Base-by-base conservation (phyloP, 2,888 invertebrate species). In the Rosalia funebris region DNA sequence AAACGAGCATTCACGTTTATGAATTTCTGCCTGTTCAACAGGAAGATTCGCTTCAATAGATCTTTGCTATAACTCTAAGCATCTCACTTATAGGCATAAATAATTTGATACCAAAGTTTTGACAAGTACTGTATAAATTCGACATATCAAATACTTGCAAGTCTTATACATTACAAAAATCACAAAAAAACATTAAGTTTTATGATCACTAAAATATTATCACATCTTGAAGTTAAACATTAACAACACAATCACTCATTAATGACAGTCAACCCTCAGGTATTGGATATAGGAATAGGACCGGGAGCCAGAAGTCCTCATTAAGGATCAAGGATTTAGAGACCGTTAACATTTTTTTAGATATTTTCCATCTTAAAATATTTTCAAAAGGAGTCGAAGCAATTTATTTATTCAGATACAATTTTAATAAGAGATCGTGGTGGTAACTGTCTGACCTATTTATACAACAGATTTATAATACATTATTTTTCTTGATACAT, bases 261-360 rank as follows among this genome's bases (percentile, higher is more conserved):
- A 41, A 62, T 67, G 69, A 60, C 58, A 62, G 25, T 25, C 25
- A 71, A 48, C 14, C 46, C 53, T 53, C 45, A 45, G 59, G 44
- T 64, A 73, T 67, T 71, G 71, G 72, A 70, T 62, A 48, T 59
- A 60, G 70, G 67, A 70, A 65, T 52, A 62, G 75, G 75, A 73
- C 71, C 70, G 78, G 77, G 77, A 75, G 72, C 72, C 81, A 81
- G 81, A 81, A 81, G 81, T 79, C 81, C 80, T 80, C 81, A 72
- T 68, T 36, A 73, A 75, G 77, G 76, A 77, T 72, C 65, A 66
- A 71, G 70, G 72, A 70, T 70, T 66, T 63, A 61, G 54, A 67
- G 60, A 67, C 55, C 39, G 34, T 17, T 34, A 37, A 36, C 19
- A 44, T 9, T 61, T 59, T 57, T 50, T 45, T 41, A 60, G 45